A percentile compares a stretch with the other conserved stretches of the same genome.
phyloP scores from a whole-genome alignment of 2,113 vertebrate genomes.

The human region GRCh38 chr6:156772001-156772500 shows the following conservation, averaged over 20 bases:
- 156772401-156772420: background rate
- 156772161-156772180: background rate
- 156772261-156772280: background rate
- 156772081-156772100: background rate
- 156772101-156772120: background rate
- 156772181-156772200: background rate
- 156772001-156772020: background rate
- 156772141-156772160: background rate
- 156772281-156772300: background rate
- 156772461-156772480: background rate
- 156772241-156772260: background rate
- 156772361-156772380: background rate
- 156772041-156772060: fast-evolving
- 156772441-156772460: background rate
- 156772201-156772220: background rate
- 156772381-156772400: background rate
- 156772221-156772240: background rate
- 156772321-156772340: background rate
- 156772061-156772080: background rate
- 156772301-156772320: background rate
- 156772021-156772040: background rate
- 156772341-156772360: background rate
- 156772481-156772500: background rate
- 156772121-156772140: too few species aligned
- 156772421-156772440: background rate